Evolutionary conservation across 2,113 vertebrate species (phyloP), one percentile per base, ranked within the genome.

Genomic region (Columba janthina): DNA sequence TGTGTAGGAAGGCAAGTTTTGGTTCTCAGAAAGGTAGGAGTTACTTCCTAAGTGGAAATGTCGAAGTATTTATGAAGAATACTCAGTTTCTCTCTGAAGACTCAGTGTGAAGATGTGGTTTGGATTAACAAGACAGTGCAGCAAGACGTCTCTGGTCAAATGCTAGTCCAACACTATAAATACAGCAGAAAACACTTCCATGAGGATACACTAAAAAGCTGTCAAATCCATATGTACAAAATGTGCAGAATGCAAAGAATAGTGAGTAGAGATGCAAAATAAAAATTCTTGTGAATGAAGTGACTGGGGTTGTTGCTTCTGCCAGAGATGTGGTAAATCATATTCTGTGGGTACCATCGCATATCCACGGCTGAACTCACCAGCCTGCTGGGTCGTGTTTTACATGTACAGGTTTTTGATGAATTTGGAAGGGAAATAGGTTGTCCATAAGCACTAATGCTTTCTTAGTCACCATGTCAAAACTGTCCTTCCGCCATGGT

Each of bases 351-450:
- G 34, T 80, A 28, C 29, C 6, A 10, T 31, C 29, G 8, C 32
- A 4, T 54, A 51, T 54, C 21, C 12, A 6, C 70, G 0, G 3
- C 14, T 77, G 56, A 46, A 25, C 12, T 40, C 0, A 0, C 18
- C 2, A 1, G 40, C 40, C 32, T 53, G 28, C 26, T 34, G 17
- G 12, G 8, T 75, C 8, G 4, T 75, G n/a, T 54, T 82, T 58
- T 64, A 62, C 1, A 0, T 6, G 6, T 40, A 34, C 18, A 44
- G 44, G 19, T 5, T 6, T 66, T 89, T 58, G 40, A n/a, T 85
- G 85, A 77, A 26, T 77, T 50, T 70, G 40, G 24, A 50, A 42
- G 26, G 70, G 31, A 46, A 89, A 12, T 6, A 29, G 3, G 12
- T 36, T 51, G 29, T 53, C 20, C n/a, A 24, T 11, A 56, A 62